These are phyloP conservation scores for Thumatha senex DNA, from an alignment of 2,888 invertebrate genomes.

Conservation along the genomic window DNA sequence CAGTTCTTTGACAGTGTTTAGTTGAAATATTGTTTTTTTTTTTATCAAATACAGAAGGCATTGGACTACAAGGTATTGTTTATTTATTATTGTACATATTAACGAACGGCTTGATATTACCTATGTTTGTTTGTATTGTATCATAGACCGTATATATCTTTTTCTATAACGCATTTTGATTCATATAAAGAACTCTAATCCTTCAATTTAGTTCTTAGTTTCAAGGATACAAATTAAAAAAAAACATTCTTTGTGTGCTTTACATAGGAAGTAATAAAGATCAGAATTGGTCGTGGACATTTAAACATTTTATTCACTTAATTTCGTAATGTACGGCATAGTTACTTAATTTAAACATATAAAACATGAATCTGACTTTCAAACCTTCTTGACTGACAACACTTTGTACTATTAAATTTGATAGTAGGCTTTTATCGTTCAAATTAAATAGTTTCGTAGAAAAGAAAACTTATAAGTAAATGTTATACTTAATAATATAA, in stretches of 20 bases:
- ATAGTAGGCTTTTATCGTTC: neutral
- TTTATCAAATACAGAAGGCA: constrained; percentile 34
- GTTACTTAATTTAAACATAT: constrained; percentile 20
- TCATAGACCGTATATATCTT: too few relatives aligned
- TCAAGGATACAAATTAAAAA: constrained; percentile 28
- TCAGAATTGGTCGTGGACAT: constrained; percentile 17
- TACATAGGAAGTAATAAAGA: constrained; percentile 22
- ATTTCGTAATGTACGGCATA: constrained; percentile 21
- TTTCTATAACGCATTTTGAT: neutral
- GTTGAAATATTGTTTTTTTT: constrained; percentile 43
- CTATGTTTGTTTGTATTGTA: too few relatives aligned
- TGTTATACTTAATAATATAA: too few relatives aligned
- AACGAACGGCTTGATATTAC: too few relatives aligned
- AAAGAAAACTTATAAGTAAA: too few relatives aligned
- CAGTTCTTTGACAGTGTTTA: constrained; percentile 53
- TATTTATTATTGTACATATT: constrained; percentile 19
- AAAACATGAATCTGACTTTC: constrained; percentile 6
- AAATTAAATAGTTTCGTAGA: too few relatives aligned
- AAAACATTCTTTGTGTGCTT: constrained; percentile 16
- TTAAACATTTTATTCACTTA: constrained; percentile 17
- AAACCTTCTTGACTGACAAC: neutral
- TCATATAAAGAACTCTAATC: constrained; percentile 11
- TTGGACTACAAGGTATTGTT: constrained; percentile 49
- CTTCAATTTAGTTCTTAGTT: constrained; percentile 19
- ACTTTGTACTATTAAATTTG: neutral